Conservation (phyloP, 2,113 vertebrate species). For the Larimichthys crocea region DNA sequence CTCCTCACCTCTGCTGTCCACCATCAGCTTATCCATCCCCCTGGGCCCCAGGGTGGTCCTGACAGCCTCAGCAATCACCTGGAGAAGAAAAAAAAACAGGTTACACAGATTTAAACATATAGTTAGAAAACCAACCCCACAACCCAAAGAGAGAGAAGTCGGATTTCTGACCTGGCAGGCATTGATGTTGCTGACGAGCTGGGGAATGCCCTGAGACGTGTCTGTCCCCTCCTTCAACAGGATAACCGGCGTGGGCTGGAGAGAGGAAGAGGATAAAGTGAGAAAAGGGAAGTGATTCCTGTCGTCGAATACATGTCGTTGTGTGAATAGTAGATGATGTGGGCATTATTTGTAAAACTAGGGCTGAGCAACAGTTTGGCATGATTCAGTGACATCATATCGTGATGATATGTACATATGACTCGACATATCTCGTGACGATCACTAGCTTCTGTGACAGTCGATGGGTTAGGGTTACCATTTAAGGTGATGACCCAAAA, state of each 20-base stretch:
- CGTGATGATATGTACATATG: no score
- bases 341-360: background rate
- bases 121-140: rapidly evolving
- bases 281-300: no score
- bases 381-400: background rate
- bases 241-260: conserved; percentile 93
- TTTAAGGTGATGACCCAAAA: background rate
- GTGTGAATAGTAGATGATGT: background rate
- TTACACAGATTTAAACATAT: background rate
- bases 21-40: conserved; percentile 99
- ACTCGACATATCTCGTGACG: no score
- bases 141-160: rapidly evolving
- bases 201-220: conserved; percentile 94
- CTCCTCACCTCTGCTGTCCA: conserved; percentile 90
- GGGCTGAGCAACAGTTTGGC: background rate
- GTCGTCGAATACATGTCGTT: background rate
- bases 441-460: background rate
- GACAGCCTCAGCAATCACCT: conserved; percentile 96
- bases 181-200: conserved; percentile 98
- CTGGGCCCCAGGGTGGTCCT: conserved; percentile 96
- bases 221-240: conserved; percentile 98
- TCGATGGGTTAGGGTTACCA: background rate
- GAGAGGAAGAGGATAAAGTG: background rate
- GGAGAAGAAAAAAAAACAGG: conserved; percentile 72
- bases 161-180: conserved; percentile 88